Evolutionary conservation across 2,888 invertebrate species (phyloP).

Genomic region (Platynereis dumerilii): DNA sequence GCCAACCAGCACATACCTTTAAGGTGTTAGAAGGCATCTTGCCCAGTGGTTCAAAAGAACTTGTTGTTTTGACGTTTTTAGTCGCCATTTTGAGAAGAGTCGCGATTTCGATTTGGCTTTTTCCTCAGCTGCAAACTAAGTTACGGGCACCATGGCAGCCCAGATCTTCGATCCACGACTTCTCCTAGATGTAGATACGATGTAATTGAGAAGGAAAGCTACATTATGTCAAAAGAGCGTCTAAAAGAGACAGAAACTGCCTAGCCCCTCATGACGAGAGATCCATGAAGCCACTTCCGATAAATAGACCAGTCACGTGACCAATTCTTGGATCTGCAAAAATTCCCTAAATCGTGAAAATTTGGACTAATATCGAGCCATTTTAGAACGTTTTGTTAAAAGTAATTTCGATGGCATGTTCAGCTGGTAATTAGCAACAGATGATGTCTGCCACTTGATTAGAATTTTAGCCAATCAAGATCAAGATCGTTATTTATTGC

Average conservation of each 20-base stretch:
- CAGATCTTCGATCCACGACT: constrained; percentile 5
- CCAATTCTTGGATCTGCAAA: constrained; percentile 7
- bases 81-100: constrained; percentile 25
- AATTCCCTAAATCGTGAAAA: too few relatives aligned
- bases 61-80: constrained; percentile 22
- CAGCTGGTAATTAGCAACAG: too few relatives aligned
- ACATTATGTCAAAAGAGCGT: constrained; percentile 1
- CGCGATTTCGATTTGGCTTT: too few relatives aligned
- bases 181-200: not conserved
- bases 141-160: not conserved
- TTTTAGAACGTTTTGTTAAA: too few relatives aligned
- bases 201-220: not conserved
- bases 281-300: constrained; percentile 16
- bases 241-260: not conserved
- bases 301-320: constrained; percentile 22
- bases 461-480: too few relatives aligned
- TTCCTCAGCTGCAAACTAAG: too few relatives aligned
- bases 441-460: too few relatives aligned
- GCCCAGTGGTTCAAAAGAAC: constrained; percentile 36
- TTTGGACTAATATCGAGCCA: too few relatives aligned
- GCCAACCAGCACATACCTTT: too few relatives aligned
- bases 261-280: not conserved
- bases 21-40: constrained; percentile 55
- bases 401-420: too few relatives aligned
- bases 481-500: too few relatives aligned